Evolutionary conservation across 2,797 vertebrate genomes (phyloP), one percentile per base, ranked within the genome.

Genomic region (Setipinna tenuifilis): DNA sequence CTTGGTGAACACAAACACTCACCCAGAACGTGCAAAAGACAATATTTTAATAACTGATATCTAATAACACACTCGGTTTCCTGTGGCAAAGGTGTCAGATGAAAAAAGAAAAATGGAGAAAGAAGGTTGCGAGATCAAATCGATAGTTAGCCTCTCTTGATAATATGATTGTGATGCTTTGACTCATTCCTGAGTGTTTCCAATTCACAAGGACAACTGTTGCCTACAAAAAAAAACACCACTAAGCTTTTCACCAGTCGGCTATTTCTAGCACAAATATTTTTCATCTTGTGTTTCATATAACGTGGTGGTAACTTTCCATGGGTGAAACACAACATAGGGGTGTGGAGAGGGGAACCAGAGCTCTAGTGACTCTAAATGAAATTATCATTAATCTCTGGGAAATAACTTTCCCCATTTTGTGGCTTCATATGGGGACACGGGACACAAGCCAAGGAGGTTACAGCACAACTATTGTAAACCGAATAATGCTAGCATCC

Each of bases 401-500:
- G 16, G 71, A 41, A 44, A 78, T 6, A 7, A 17, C 35, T 35
- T 78, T 17, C 16, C 9, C 35, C 31, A 21, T 78, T 78, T 78
- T 78, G 35, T 19, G 71, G 31, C 11, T 78, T 44, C 17, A 78
- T 44, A 31, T 31, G 31, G 17, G 44, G 35, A 78, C 35, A 78
- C 44, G 71, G 71, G 31, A 78, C 21, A 19, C 31, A 44, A 41
- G 71, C 71, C 71, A 17, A 44, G 17, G 35, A 44, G 35, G 10
- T 78, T 78, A 78, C 71, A 78, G 71, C 31, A 78, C 6, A 41
- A 78, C 16, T 44, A 44, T 78, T 78, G 71, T 78, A 78, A 78
- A 78, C 14, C 21, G 17, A 59, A 10, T n/a, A 68, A 17, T 81
- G 65, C 41, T 2, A 54, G 25, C 48, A 54, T 48, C 17, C 14